Evolutionary conservation across 2,113 vertebrate species (phyloP), one percentile per base, ranked within the genome.

Genomic region (Dasyornis broadbenti): DNA sequence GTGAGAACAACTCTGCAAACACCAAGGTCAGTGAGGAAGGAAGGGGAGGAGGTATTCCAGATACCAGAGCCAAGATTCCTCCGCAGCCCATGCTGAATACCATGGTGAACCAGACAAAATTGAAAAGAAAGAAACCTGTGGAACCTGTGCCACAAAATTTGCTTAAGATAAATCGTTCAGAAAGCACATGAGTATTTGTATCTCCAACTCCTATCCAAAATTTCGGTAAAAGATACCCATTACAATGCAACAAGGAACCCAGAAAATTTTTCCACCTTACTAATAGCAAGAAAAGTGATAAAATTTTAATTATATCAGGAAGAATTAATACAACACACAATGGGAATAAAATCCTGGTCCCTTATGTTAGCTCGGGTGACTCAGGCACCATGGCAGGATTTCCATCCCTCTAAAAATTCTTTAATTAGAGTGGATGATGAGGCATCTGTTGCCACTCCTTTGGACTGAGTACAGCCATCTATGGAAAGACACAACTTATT

Each of bases 371-470:
- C 47, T 86, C 45, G 18, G 18, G 56, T 92, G 91, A 94, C 76
- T 94, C 86, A 94, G 80, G 60, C 86, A 94, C 59, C 52, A 45
- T 18, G 49, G 56, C 47, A 95, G 77, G 83, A 94, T 94, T 97
- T 94, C 89, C 89, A 86, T 70, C 33, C 27, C 42, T 88, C 33
- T 88, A 57, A 92, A 95, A 94, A 89, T 47, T 88, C 70, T 95
- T 92, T 78, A 73, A 77, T 52, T 84, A 42, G 59, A 64, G 10
- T 60, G 52, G 22, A 81, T 71, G 68, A 88, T 66, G 72, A 95
- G 42, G 72, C 72, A 89, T 90, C 52, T 89, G 60, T 86, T 90
- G 83, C 69, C 52, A 81, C 44, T 88, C 56, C 64, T 77, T 83
- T 88, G 86, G 92, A 90, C 47, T 39, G 52, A 53, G 76, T 20